phyloP scores from a whole-genome alignment of 2,113 vertebrate genomes.

The Oophaga pumilio region DNA sequence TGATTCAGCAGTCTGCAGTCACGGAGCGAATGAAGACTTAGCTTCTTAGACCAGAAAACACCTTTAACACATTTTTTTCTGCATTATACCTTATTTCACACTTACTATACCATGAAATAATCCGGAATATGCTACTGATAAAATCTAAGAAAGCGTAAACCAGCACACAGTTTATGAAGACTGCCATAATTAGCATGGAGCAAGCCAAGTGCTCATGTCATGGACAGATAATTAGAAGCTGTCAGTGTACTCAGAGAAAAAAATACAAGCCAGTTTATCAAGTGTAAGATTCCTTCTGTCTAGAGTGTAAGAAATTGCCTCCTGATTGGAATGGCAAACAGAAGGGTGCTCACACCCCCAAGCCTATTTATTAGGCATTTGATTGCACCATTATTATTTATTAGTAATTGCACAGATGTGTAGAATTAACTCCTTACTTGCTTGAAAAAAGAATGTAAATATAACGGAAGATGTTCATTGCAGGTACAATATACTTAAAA shows the following conservation, averaged over 20 bases:
- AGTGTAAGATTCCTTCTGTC: background rate
- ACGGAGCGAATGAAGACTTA: no score
- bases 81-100: background rate
- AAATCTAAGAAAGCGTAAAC: background rate
- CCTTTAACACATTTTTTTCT: background rate
- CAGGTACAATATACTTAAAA: no score
- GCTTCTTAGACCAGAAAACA: no score
- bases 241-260: background rate
- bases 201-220: background rate
- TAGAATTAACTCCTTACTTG: background rate
- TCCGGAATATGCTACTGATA: background rate
- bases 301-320: background rate
- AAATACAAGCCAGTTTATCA: conserved; percentile 3
- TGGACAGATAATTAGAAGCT: conserved; percentile 17
- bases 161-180: background rate
- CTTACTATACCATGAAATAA: background rate
- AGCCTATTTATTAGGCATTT: background rate
- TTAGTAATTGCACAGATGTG: background rate
- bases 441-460: no score
- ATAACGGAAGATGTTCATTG: no score
- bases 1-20: no score
- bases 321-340: background rate
- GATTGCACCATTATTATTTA: background rate
- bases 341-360: background rate
- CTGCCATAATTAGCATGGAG: conserved; percentile 9